Evolutionary conservation across 2,797 vertebrate genomes (phyloP).

Genomic region (Garrulus glandarius): DNA sequence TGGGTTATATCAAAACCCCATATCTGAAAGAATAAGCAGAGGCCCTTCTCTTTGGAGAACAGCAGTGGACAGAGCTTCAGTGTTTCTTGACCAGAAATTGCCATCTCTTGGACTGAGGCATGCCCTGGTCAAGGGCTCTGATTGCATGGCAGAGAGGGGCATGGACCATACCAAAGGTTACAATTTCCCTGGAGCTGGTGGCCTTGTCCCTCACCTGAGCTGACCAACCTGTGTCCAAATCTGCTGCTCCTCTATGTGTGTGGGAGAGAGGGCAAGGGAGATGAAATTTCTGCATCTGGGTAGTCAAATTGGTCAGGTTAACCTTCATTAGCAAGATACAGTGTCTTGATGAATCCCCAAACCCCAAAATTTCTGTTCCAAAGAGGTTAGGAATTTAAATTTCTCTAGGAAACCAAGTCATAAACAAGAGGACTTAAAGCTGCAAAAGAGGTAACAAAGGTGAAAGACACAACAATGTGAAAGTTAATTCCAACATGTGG

Average conservation of each 20-base stretch:
- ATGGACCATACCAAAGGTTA: not conserved
- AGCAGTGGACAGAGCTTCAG: not conserved
- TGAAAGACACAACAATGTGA: not conserved
- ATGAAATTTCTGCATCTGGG: not conserved
- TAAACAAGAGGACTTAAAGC: not conserved
- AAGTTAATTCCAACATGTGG: not conserved
- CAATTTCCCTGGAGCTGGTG: rapidly evolving
- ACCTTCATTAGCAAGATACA: rapidly evolving
- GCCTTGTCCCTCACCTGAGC: not conserved
- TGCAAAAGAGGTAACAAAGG: not conserved
- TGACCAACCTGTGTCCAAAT: not conserved
- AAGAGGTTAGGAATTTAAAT: not conserved
- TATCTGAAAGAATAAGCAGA: not conserved
- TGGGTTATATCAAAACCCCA: not conserved
- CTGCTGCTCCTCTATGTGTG: not conserved
- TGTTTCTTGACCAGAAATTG: not conserved
- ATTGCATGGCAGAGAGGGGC: not conserved
- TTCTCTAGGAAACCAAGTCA: not conserved
- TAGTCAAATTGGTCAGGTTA: not conserved
- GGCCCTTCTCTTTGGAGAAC: not conserved
- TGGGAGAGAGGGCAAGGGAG: not conserved
- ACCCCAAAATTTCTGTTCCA: not conserved
- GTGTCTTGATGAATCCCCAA: not conserved
- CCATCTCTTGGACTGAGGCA: not conserved
- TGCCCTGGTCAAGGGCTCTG: not conserved